phyloP scores from a whole-genome alignment of 2,113 vertebrate species.

The Nicator chloris region DNA sequence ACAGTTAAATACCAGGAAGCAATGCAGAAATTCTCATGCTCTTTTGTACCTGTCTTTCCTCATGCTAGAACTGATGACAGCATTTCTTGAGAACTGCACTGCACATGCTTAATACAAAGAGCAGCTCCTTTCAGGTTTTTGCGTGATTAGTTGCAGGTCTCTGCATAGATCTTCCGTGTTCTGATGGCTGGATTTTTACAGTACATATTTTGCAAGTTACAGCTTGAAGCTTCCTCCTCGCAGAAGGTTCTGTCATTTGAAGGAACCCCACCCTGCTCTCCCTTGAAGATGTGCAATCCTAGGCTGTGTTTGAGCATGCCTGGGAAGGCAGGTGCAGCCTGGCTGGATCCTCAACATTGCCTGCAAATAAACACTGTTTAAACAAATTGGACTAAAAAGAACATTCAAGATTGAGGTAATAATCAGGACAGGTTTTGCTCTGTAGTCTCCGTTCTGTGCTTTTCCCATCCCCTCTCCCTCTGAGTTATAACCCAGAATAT shows the following conservation, averaged over 20 bases:
- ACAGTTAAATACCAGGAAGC: slow-evolving; percentile 5
- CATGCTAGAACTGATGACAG: background rate
- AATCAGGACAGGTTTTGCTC: slow-evolving; percentile 4
- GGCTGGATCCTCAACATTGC: slow-evolving; percentile 27
- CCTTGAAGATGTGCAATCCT: slow-evolving; percentile 51
- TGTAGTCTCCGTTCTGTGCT: background rate
- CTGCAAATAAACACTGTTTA: slow-evolving; percentile 44
- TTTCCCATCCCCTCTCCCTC: background rate
- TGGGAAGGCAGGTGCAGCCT: slow-evolving; percentile 54
- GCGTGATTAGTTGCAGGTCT: background rate
- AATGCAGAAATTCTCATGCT: background rate
- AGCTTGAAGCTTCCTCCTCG: slow-evolving; percentile 46
- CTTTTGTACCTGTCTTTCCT: background rate
- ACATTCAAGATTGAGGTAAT: slow-evolving; percentile 3
- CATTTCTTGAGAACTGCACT: background rate
- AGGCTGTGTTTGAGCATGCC: slow-evolving; percentile 38
- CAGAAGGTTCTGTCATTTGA: slow-evolving; percentile 47
- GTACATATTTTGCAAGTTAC: slow-evolving; percentile 52
- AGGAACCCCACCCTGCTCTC: slow-evolving; percentile 36
- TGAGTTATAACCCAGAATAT: background rate
- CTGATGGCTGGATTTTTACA: slow-evolving; percentile 18
- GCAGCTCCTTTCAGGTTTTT: background rate
- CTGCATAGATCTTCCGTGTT: background rate
- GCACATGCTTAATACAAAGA: background rate
- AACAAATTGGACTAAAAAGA: slow-evolving; percentile 31